Evolutionary conservation across 2,888 invertebrate species (phyloP), one percentile per base, ranked within the genome.

Genomic region (Balanococcus diminutus): DNA sequence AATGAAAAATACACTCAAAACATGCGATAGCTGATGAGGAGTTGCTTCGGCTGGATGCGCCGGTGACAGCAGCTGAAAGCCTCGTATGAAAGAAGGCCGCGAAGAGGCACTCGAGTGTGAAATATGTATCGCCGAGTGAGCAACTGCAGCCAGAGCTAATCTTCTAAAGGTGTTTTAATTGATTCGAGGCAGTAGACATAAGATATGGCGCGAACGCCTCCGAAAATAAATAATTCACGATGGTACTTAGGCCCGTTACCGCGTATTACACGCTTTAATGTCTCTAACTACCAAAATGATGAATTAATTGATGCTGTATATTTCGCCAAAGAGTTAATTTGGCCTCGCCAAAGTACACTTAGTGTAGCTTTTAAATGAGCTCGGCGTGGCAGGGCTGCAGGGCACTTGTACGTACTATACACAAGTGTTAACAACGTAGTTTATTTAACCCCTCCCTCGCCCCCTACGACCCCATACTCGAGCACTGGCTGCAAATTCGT

Each of bases 261-360:
- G 56, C 56, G 56, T 19, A 56, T 19, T 42, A 56, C 28, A n/a
- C n/a, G n/a, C n/a, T n/a, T n/a, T n/a, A n/a, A n/a, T n/a, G n/a
- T n/a, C n/a, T 22, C 4, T 67, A 28, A 28, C 61, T 11, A 67
- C 22, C 22, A 25, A 11, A n/a, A 67, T 67, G 61, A 67, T n/a
- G 61, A 67, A 67, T 67, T 67, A 67, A 67, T 67, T 67, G 61
- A 28, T 67, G 61, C 28, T 67, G 14, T 22, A 22, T 22, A 56
- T 56, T 56, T 56, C 56, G 61, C 61, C 61, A 28, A 28, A 67
- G 25, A 67, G 61, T 67, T 67, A 67, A 67, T 67, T 67, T 67
- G 11, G 61, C 25, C 25, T 6, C 22, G 11, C 25, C 25, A 14
- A 67, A 67, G 61, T 67, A 67, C 61, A 11, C 28, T 67, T 67